These are phyloP conservation scores for Dromiciops gliroides DNA, from an alignment of 2,113 vertebrate species.

Conservation along the genomic window DNA sequence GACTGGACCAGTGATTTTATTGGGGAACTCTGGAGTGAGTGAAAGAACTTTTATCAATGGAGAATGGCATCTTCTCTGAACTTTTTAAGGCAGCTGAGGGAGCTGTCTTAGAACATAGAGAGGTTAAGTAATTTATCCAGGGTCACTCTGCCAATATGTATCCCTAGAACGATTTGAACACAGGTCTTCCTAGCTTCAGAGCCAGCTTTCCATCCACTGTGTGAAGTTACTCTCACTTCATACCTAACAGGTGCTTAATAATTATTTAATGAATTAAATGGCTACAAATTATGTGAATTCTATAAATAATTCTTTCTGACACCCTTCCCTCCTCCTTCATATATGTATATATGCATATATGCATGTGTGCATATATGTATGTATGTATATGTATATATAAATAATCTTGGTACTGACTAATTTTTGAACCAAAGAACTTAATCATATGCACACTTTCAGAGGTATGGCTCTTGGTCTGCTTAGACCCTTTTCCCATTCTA, in stretches of 20 bases:
- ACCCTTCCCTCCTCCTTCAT: not conserved
- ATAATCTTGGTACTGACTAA: not conserved
- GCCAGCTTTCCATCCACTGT: not conserved
- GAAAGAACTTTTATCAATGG: not conserved
- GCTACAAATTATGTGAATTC: not conserved
- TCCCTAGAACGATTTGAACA: not conserved
- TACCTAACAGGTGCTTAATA: not conserved
- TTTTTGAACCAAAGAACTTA: not conserved
- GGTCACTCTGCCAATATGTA: not conserved
- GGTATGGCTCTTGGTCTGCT: not conserved
- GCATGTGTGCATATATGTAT: no score
- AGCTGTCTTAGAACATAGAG: not conserved
- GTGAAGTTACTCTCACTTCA: not conserved
- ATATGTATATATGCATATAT: no score
- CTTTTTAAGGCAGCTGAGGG: not conserved
- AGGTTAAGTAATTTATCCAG: not conserved
- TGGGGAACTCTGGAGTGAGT: not conserved
- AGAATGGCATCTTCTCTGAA: not conserved
- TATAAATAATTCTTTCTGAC: not conserved
- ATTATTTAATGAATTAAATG: not conserved
- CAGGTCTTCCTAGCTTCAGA: not conserved
- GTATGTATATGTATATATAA: not conserved
- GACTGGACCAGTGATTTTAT: not conserved
- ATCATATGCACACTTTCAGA: not conserved
- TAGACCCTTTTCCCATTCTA: not conserved